Base-by-base conservation (phyloP, 2,797 vertebrate species). In the Microctenopoma lineatum region DNA sequence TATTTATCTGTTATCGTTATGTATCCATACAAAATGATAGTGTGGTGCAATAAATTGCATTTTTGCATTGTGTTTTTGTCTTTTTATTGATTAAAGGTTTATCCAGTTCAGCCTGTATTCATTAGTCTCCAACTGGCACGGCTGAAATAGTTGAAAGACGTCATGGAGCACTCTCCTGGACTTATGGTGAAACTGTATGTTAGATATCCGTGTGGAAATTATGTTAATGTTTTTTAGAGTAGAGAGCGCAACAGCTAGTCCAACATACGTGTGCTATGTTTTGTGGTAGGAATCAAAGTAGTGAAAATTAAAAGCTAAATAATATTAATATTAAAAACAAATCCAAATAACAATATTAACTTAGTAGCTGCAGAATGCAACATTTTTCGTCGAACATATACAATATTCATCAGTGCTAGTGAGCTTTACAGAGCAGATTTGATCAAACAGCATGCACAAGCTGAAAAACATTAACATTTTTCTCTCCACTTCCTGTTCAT, bases 41-140 rank as follows among this genome's bases (percentile, higher is more conserved):
- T 48, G 21, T 21, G 8, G 14, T 61, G n/a, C 36, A 36, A 18
- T 26, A 21, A 18, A 4, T 44, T 18, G 8, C 9, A 3, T 54
- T 63, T 59, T 56, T 56, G 41, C 12, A 47, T 29, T 61, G 8
- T 47, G n/a, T 3, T 26, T 41, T 42, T 3, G 15, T 21, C 44
- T 59, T 55, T 48, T 27, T 36, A 41, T 18, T 25, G 32, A 79
- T 63, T 66, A 70, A 81, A 76, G 6, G 1, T 39, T 29, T 48
- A 38, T 26, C 7, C n/a, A 15, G 4, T 8, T 32, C 7, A 32
- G 2, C 6, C 1, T 46, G 38, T 25, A 26, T 15, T 41, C 3
- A 21, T 64, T 9, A 45, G 59, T 62, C n/a, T 34, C 2, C 27
- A 59, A n/a, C 12, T 39, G 9, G 16, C 41, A 32, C 46, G 0